Conservation (phyloP, 2,888 invertebrate genomes). For the Corbicula japonica region DNA sequence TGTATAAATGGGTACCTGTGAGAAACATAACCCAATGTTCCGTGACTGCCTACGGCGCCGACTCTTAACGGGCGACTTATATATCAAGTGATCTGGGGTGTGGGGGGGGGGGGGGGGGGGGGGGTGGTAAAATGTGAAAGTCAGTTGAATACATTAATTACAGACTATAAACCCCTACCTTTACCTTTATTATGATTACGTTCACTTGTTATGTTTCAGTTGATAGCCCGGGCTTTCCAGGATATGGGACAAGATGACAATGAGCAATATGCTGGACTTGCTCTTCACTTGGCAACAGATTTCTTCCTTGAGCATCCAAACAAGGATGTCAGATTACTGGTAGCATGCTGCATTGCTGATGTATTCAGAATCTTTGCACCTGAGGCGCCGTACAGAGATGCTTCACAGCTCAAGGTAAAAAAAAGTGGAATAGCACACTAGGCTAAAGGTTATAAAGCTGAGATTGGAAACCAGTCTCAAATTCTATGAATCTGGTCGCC, state of each 20-base stretch:
- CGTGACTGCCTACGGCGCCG: too few species aligned
- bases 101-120: too few species aligned
- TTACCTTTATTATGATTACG: neutral
- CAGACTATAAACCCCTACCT: too few species aligned
- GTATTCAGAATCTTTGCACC: constrained; percentile 98
- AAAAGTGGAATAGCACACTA: too few species aligned
- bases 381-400: constrained; percentile 98
- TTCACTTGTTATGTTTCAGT: constrained; percentile 69
- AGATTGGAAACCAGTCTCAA: too few species aligned
- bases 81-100: neutral
- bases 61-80: neutral
- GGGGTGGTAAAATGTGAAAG: too few species aligned
- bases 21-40: too few species aligned
- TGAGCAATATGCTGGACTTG: constrained; percentile 89
- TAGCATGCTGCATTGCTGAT: constrained; percentile 99
- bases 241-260: constrained; percentile 98
- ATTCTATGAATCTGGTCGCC: too few species aligned
- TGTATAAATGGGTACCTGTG: too few species aligned
- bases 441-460: too few species aligned
- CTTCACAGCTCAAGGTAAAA: constrained; percentile 93
- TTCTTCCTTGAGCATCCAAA: constrained; percentile 96
- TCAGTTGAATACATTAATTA: too few species aligned
- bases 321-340: constrained; percentile 96
- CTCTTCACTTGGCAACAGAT: constrained; percentile 96
- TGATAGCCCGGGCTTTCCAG: constrained; percentile 95